Evolutionary conservation across 2,113 vertebrate species (phyloP), one percentile per base, ranked within the genome.

Genomic region (Aramus guarauna): DNA sequence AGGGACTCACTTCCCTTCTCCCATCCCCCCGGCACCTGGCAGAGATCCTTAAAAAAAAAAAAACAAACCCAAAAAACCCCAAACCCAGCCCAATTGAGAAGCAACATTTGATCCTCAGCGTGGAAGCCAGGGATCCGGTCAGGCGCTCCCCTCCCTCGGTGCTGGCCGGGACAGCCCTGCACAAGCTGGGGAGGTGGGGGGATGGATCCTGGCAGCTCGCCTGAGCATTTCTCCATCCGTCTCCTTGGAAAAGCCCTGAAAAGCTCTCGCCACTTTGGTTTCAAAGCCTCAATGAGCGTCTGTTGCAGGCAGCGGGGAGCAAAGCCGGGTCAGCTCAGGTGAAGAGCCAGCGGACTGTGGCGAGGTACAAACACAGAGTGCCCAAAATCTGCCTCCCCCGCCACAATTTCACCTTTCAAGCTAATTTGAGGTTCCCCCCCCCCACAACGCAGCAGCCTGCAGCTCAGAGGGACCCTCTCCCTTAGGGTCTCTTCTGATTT

Each of bases 401-500:
- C 15, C 11, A n/a, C 17, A 1, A 3, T 45, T 55, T 9, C 52
- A 15, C 18, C 6, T 26, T 34, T 47, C 8, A 15, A 22, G 36
- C 5, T 16, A 7, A 30, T 14, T 10, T 7, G n/a, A 27, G 11
- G 29, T 78, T 48, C 1, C 3, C 21, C 32, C 27, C 22, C 1
- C 3, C 21, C 32, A 24, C 22, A 5, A 11, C 0, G 12, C 77
- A 41, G 58, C 43, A 30, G 47, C 52, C 34, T 48, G 64, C 19
- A n/a, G 60, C 27, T 64, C 58, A 10, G 7, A 9, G 39, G 22
- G 19, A 15, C 60, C 45, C 59, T 66, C 50, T 60, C 22, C 55
- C 14, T 36, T 1, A 4, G 1, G 29, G 32, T 11, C 22, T 52
- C 22, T 27, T 10, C 18, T 4, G 24, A 13, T n/a, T 10, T 6